phyloP scores from a whole-genome alignment of 1,140 invertebrate species.

The Drosophila athabasca region DNA sequence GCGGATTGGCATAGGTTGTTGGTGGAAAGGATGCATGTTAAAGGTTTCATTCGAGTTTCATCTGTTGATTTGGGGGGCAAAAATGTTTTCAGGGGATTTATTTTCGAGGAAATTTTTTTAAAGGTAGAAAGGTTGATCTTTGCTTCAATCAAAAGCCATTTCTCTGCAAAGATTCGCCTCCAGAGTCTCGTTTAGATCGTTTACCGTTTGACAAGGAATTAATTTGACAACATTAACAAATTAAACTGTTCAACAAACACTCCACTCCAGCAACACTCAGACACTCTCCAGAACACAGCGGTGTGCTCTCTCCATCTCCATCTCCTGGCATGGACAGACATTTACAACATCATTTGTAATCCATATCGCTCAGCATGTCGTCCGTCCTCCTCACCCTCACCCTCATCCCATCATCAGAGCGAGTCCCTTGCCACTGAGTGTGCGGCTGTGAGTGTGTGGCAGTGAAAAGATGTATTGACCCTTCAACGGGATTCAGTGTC shows the following conservation, averaged over 20 bases:
- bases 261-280: slow-evolving; percentile 15
- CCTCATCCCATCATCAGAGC: slow-evolving; percentile 31
- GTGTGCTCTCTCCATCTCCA: slow-evolving; percentile 22
- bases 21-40: neutral
- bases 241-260: slow-evolving; percentile 77
- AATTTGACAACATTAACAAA: slow-evolving; percentile 83
- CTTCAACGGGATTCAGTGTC: slow-evolving; percentile 60
- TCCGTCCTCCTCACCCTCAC: slow-evolving; percentile 24
- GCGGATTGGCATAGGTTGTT: neutral
- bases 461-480: slow-evolving; percentile 77
- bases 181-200: slow-evolving; percentile 37
- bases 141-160: neutral
- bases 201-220: slow-evolving; percentile 71
- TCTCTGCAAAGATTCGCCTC: slow-evolving; percentile 2
- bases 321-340: slow-evolving; percentile 46
- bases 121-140: no score
- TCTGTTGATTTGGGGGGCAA: neutral
- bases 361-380: slow-evolving; percentile 81
- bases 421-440: slow-evolving; percentile 9
- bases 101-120: no score
- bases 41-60: neutral
- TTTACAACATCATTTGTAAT: slow-evolving; percentile 83
- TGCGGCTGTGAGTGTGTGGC: slow-evolving; percentile 8
- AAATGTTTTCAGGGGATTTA: no score
- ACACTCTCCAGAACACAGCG: slow-evolving; percentile 31